Conservation (phyloP, 1,140 invertebrate genomes). For the Drosophila subobscura region DNA sequence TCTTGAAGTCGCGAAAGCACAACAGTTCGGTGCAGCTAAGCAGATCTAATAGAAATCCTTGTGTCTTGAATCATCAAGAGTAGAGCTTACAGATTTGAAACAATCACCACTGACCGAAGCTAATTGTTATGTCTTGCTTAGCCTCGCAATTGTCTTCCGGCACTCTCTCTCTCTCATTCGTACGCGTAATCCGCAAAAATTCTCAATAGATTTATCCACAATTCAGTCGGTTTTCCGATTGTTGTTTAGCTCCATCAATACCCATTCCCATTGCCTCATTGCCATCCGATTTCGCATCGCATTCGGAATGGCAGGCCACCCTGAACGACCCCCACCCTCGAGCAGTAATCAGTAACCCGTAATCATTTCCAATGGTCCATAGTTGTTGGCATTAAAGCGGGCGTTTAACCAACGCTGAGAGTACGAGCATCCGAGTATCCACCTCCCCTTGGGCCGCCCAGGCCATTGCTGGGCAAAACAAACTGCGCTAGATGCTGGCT, state of each 20-base stretch:
- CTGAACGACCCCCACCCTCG: too few species aligned
- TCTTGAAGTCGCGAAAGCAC: too few species aligned
- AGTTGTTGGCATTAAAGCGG: constrained; percentile 43
- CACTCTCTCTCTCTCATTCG: background rate
- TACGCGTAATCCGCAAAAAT: constrained; percentile 6
- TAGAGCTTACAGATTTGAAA: constrained; percentile 19
- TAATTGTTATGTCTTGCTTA: constrained; percentile 46
- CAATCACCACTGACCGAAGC: constrained; percentile 32
- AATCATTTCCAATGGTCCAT: constrained; percentile 57
- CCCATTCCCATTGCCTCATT: too few species aligned
- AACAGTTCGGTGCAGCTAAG: too few species aligned
- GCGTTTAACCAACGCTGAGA: background rate
- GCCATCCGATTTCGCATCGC: too few species aligned
- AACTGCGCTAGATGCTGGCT: constrained; percentile 29
- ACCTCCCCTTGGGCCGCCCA: constrained; percentile 2
- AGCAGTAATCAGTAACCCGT: constrained; percentile 61
- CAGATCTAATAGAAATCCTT: too few species aligned
- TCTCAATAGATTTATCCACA: constrained; percentile 20
- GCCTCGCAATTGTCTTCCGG: constrained; percentile 17
- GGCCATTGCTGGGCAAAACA: constrained; percentile 33
- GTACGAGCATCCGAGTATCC: background rate
- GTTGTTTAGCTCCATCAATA: too few species aligned
- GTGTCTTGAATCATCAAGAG: constrained; percentile 10
- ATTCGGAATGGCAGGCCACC: too few species aligned
- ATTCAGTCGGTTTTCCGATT: constrained; percentile 7